Base-by-base conservation (phyloP, 2,113 vertebrate genomes). In the Megaceryle maxima region DNA sequence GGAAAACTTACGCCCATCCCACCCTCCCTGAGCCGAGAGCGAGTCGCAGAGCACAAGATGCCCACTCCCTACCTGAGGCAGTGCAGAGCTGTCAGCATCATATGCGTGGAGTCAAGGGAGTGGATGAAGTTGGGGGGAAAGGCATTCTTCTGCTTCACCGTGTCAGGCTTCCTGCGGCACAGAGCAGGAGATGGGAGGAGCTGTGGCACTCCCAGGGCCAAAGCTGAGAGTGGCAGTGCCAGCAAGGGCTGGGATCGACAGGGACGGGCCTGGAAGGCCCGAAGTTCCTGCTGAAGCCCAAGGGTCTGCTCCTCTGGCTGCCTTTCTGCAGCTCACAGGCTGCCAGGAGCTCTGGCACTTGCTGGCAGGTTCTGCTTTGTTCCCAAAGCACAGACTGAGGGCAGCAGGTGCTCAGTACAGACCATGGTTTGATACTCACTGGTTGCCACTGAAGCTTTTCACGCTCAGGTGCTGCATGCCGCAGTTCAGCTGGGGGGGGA, bases 71-170 rank as follows among this genome's bases (percentile, higher is more conserved):
- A 99, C 99, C 98, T 98, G 43, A 99, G 97, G 95, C 99, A 99
- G 96, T 99, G 95, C 46, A 99, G 98, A 13, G 99, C 98, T 0
- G 99, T 99, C 37, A 99, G 98, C 99, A 99, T 99, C 99, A 99
- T 99, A 97, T 99, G 99, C 0, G 99, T 99, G 44, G 99, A 99
- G 96, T 99, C 99, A 96, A 99, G 97, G 3, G 99, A 99, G 94
- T 99, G 99, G 97, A 99, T 99, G 97, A 99, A 99, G 96, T 99
- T 99, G 33, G 99, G 99, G 0, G 99, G 99, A 83, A 99, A 99
- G 43, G 99, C 99, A 0, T 99, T 99, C 93, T 99, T 99, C 98
- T 99, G 99, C 94, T 99, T 99, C 87, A 99, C 83, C 0, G 98
- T 99, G 89, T 99, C 98, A 5, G 99, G 99, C 57, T 97, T 99